Conservation (phyloP, 2,113 vertebrate genomes). For the Sigmodon hispidus region DNA sequence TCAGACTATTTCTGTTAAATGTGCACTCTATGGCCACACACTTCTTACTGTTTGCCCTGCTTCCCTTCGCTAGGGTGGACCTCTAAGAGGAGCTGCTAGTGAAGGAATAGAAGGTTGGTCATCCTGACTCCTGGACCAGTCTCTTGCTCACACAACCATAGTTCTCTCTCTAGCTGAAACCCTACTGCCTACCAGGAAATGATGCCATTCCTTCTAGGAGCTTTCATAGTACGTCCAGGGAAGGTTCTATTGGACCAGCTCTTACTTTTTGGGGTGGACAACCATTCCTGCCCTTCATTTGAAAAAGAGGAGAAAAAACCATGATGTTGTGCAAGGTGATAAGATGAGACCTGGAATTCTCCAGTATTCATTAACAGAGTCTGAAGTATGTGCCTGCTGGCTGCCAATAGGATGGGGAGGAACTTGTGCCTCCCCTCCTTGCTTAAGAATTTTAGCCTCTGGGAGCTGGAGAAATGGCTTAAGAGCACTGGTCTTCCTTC, state of each 20-base stretch:
- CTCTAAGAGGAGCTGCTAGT: not conserved
- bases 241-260: not conserved
- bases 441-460: constrained; percentile 9
- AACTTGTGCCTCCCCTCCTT: not conserved
- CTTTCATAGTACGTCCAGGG: not conserved
- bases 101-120: not conserved
- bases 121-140: not conserved
- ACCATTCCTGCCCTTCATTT: not conserved
- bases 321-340: not conserved
- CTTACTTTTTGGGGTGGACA: not conserved
- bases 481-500: not conserved
- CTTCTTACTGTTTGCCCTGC: not conserved
- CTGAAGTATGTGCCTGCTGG: not conserved
- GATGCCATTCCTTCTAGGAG: not conserved
- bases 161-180: not conserved
- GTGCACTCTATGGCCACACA: no score
- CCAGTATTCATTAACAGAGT: not conserved
- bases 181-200: not conserved
- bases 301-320: not conserved
- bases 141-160: not conserved
- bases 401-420: not conserved
- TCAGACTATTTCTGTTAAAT: no score
- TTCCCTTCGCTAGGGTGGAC: not conserved
- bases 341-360: not conserved
- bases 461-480: not conserved